Conservation (phyloP, 2,888 invertebrate species). For the Octodonta nipae region DNA sequence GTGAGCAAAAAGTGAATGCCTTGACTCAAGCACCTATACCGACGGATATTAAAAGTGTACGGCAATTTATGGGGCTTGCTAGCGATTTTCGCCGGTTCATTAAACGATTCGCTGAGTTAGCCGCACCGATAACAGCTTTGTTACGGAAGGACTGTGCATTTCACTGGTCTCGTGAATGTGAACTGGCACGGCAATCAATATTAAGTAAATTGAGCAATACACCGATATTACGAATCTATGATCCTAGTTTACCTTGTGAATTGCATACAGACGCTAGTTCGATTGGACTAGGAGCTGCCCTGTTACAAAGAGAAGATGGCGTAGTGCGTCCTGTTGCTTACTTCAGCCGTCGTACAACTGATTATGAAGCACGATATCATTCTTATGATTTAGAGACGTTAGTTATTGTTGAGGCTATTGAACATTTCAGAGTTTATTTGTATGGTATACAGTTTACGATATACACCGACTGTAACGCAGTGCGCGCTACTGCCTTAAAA, state of each 20-base stretch:
- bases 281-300: slow-evolving; percentile 6
- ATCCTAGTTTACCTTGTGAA: slow-evolving; percentile 9
- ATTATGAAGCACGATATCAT: slow-evolving; percentile 14
- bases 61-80: slow-evolving; percentile 13
- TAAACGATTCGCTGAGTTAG: slow-evolving; percentile 9
- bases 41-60: slow-evolving; percentile 13
- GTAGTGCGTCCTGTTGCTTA: slow-evolving; percentile 11
- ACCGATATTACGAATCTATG: slow-evolving; percentile 12
- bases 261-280: slow-evolving; percentile 10
- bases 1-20: slow-evolving; percentile 13
- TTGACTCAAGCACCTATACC: slow-evolving; percentile 10
- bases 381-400: slow-evolving; percentile 18
- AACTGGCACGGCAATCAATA: slow-evolving; percentile 9
- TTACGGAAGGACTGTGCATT: slow-evolving; percentile 12
- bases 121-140: slow-evolving; percentile 12
- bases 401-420: slow-evolving; percentile 14
- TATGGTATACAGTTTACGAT: slow-evolving; percentile 16
- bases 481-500: slow-evolving; percentile 9
- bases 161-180: slow-evolving; percentile 11
- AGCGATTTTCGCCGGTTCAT: slow-evolving; percentile 12
- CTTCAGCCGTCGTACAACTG: slow-evolving; percentile 12
- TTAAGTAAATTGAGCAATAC: background rate
- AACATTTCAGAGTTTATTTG: slow-evolving; percentile 14
- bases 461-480: slow-evolving; percentile 20
- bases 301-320: slow-evolving; percentile 10